Evolutionary conservation across 2,797 vertebrate species (phyloP), one percentile per base, ranked within the genome.

Genomic region (Gadopsis marmoratus): DNA sequence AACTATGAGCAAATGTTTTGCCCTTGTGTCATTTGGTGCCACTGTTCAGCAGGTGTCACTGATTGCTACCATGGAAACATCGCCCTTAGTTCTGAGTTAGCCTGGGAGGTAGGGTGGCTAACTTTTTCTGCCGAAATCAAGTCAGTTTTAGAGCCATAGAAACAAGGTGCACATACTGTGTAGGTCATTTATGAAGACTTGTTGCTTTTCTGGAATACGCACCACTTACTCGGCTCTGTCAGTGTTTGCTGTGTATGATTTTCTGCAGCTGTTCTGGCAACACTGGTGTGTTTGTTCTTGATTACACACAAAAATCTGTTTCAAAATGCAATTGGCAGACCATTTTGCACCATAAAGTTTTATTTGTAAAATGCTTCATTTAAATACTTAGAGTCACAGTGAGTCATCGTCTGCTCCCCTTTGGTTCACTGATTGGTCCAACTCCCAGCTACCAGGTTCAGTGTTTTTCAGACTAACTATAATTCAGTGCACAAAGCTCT

Each of bases 11-110:
- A 17, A 9, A 39, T 11, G 21, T 43, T n/a, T 70, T 68, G n/a
- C 39, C 45, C n/a, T 68, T 41, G 48, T 62, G 63, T 53, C 68
- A 48, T 51, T 13, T 23, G 23, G 37, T 54, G 41, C 62, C 23
- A 55, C 13, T 37, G 6, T 35, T 76, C 73, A 43, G 26, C 31
- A 72, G 51, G 45, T 68, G 23, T 23, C 60, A 14, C 21, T 10
- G 19, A 66, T 16, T 33, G 77, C 79, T 39, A n/a, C 64, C 21
- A 67, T 77, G 56, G 71, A 71, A 80, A 70, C 41, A 33, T 10
- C 3, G 33, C n/a, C 65, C 54, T 66, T 26, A 13, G 31, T 23
- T 43, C 9, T 19, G 29, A 58, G n/a, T 56, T 31, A 43, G 29
- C 37, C 56, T 26, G 26, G 35, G 31, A 35, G 31, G 23, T 31